Evolutionary conservation across 2,113 vertebrate genomes (phyloP), one percentile per base, ranked within the genome.

Genomic region (Podocnemis expansa): DNA sequence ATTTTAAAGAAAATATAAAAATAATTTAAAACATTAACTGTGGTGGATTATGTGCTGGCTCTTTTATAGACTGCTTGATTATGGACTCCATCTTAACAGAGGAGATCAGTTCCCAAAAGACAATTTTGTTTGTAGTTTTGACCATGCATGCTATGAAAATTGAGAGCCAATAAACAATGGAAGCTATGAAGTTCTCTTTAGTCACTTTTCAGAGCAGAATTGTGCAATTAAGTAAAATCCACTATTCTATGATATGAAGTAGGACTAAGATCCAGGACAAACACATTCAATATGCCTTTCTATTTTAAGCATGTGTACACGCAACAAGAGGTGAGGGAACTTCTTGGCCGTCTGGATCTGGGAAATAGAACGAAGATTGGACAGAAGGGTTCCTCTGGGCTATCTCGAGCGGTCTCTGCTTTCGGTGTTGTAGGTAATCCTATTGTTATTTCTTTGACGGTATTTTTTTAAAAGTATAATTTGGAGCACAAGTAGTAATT

Each of bases 341-440:
- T 99, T 95, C 98, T 99, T 55, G 98, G 99, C n/a, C 99, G 99
- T 29, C 97, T 99, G 97, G 99, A 99, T 94, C 94, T 99, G 56
- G 99, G 99, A 38, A 99, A 99, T 94, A 98, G 99, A 84, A 99
- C 99, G 67, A 99, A 99, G 96, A 99, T 99, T 87, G 98, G 98
- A 47, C 99, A 99, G 95, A 99, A 99, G 94, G 99, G 99, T 27
- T 99, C 99, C 55, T 99, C 99, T 0, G 99, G 99, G 29, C 97
- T 99, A 82, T 99, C 99, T 78, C 98, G 98, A 94, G 98, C 99
- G 22, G 98, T 99, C 45, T 98, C 98, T 87, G 99, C 99, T 82
- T 99, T 97, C 95, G 99, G 99, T 60, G 97, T 99, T 93, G 99
- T 99, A 56, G 99, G 99, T 99, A 98, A 99, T 95, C 60, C 16